These are phyloP conservation scores for Margaritifera margaritifera DNA, from an alignment of 2,888 invertebrate genomes.

Conservation along the genomic window DNA sequence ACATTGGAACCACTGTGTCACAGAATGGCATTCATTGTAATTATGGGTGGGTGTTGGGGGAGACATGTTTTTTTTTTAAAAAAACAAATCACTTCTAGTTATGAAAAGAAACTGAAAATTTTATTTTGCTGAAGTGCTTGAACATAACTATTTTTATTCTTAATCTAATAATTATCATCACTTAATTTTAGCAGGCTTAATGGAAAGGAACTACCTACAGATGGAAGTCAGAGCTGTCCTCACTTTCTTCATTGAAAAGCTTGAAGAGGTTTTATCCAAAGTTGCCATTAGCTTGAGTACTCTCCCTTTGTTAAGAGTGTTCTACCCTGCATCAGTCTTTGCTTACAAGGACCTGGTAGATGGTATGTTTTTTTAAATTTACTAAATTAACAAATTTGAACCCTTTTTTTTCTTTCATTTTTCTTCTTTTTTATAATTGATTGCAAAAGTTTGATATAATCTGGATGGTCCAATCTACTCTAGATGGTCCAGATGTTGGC, in stretches of 20 bases:
- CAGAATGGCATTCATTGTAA: no score
- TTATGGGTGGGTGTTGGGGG: no score
- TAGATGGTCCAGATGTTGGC: no score
- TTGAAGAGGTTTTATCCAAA: background rate
- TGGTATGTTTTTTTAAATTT: slow-evolving; percentile 18
- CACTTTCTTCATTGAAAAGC: no score
- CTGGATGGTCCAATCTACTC: no score
- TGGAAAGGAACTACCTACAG: background rate
- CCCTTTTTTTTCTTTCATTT: background rate
- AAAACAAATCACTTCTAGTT: no score
- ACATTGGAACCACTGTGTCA: no score
- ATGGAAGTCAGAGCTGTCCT: background rate
- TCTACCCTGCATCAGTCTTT: slow-evolving; percentile 25
- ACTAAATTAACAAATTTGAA: background rate
- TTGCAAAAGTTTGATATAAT: no score
- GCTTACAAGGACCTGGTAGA: slow-evolving; percentile 21
- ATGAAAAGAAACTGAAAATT: no score
- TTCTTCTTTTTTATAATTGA: background rate
- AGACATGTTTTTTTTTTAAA: no score
- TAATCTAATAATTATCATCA: background rate
- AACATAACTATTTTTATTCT: no score
- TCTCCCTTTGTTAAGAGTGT: slow-evolving; percentile 32
- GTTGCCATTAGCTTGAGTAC: slow-evolving; percentile 13
- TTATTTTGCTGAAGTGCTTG: no score
- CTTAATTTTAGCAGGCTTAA: slow-evolving; percentile 1